Evolutionary conservation across 2,113 vertebrate species (phyloP).

Genomic region (Sceloporus tristichus): DNA sequence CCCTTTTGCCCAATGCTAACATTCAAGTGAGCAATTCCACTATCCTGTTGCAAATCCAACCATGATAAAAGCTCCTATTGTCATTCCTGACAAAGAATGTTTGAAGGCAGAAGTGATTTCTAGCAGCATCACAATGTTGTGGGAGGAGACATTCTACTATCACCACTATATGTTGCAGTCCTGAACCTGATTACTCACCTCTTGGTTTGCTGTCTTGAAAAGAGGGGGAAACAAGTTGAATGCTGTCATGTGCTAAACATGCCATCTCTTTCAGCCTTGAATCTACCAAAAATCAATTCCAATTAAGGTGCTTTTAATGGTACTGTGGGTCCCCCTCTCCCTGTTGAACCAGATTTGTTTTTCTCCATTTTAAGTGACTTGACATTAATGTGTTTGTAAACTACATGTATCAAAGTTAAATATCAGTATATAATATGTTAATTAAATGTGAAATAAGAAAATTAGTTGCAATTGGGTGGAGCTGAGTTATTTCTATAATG

Average conservation of each 20-base stretch:
- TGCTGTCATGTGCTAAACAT: neutral
- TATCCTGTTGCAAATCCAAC: too few relatives aligned
- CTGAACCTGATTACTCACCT: neutral
- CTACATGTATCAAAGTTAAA: too few relatives aligned
- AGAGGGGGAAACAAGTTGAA: neutral
- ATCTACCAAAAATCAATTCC: neutral
- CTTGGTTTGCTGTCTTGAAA: neutral
- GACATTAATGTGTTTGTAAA: too few relatives aligned
- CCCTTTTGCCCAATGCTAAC: too few relatives aligned
- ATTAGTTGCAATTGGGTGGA: neutral
- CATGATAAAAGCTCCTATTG: neutral
- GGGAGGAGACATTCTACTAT: neutral
- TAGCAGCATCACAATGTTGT: neutral
- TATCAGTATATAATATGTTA: neutral
- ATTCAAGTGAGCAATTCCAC: too few relatives aligned
- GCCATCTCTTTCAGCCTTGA: neutral
- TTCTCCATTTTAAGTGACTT: too few relatives aligned
- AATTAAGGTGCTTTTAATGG: neutral
- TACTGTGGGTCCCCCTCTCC: neutral
- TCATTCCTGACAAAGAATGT: neutral
- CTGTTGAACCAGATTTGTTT: neutral
- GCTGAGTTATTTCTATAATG: neutral
- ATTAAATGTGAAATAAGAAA: slow-evolving; percentile 6
- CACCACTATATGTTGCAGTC: neutral
- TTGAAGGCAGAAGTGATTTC: neutral